Percentiles rank a stretch among this genome's conserved stretches.
Conservation (phyloP, 2,797 vertebrate genomes). For the Oreochromis mossambicus region DNA sequence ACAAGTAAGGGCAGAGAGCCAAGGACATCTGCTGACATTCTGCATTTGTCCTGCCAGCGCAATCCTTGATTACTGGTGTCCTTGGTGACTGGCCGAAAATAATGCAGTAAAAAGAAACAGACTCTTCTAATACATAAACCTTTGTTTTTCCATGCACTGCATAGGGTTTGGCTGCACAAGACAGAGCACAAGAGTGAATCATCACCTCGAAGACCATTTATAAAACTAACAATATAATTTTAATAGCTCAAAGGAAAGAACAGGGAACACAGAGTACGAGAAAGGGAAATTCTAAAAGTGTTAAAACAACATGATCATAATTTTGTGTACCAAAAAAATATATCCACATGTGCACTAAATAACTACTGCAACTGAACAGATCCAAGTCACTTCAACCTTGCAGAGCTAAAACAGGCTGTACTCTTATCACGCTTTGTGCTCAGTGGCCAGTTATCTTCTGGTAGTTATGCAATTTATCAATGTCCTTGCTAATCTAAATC, state of each 20-base stretch:
- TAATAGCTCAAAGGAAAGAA: constrained; percentile 14
- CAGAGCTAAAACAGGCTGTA: neutral
- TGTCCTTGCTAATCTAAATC: neutral
- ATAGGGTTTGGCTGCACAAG: constrained; percentile 27
- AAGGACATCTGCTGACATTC: neutral
- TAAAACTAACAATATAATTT: constrained; percentile 36
- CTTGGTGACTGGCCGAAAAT: constrained; percentile 11
- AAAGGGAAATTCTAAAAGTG: constrained; percentile 13
- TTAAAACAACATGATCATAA: neutral
- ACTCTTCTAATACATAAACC: constrained; percentile 11
- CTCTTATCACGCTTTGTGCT: neutral
- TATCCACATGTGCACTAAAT: neutral
- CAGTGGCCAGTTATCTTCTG: neutral
- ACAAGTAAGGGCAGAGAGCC: neutral
- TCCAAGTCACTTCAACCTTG: neutral
- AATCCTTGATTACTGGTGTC: constrained; percentile 16
- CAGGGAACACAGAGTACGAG: neutral
- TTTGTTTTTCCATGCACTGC: constrained; percentile 21
- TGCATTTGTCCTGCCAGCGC: neutral
- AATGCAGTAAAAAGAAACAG: constrained; percentile 11
- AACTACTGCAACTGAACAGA: neutral
- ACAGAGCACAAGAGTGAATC: constrained; percentile 38
- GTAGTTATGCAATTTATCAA: neutral
- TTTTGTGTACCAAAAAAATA: neutral
- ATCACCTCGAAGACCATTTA: constrained; percentile 24